These are phyloP conservation scores for Triplophysa bombifrons DNA, from an alignment of 2,797 vertebrate species.

Conservation along the genomic window DNA sequence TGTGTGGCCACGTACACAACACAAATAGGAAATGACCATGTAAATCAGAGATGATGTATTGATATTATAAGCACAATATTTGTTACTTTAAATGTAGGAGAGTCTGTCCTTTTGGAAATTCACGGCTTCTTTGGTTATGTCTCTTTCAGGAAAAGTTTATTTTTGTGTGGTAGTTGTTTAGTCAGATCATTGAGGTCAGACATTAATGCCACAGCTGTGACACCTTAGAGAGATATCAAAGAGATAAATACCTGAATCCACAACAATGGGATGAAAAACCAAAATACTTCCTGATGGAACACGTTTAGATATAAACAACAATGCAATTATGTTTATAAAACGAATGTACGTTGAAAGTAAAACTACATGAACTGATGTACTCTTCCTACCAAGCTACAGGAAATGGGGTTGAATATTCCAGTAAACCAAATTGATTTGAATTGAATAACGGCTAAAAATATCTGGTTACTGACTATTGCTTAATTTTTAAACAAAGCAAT, in stretches of 20 bases:
- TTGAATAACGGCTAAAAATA: neutral
- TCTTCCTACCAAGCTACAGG: neutral
- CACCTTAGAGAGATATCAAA: neutral
- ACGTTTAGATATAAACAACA: neutral
- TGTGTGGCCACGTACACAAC: neutral
- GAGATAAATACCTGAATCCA: neutral
- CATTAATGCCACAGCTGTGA: neutral
- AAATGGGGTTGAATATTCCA: neutral
- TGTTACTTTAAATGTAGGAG: neutral
- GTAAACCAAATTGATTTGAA: neutral
- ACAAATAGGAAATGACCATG: too few species aligned
- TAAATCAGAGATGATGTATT: neutral
- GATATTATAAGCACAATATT: neutral
- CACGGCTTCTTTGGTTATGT: neutral
- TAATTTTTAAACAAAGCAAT: neutral
- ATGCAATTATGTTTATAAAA: neutral
- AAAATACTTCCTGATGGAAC: neutral
- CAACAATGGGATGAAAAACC: neutral
- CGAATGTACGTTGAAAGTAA: conserved; percentile 5
- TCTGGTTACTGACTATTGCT: neutral
- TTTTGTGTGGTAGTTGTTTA: neutral
- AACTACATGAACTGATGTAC: neutral
- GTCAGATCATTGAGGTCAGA: neutral
- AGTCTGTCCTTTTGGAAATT: neutral
- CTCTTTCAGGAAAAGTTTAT: neutral